Evolutionary conservation across 2,113 vertebrate genomes (phyloP).

Genomic region (Harpagus bidentatus): DNA sequence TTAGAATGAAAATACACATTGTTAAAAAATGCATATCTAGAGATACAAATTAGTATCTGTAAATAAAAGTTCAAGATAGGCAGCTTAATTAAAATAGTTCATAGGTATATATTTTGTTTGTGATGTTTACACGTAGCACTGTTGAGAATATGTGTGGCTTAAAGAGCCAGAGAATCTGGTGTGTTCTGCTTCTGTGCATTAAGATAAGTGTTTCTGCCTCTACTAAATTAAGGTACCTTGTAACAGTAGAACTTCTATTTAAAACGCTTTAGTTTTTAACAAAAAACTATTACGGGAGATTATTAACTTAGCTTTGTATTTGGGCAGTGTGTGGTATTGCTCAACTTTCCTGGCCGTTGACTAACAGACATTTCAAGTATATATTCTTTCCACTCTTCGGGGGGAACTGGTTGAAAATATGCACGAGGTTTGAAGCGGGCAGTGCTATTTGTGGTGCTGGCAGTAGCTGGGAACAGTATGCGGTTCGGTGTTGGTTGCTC

Average conservation of each 20-base stretch:
- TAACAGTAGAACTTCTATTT: not conserved
- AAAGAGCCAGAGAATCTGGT: not conserved
- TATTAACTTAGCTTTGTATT: not conserved
- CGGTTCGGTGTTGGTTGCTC: accelerated
- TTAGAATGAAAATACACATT: not conserved
- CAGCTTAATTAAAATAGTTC: not conserved
- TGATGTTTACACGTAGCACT: no score
- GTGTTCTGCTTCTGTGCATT: not conserved
- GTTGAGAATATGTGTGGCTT: no score
- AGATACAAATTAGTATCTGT: not conserved
- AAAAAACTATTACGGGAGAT: not conserved
- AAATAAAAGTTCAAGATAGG: not conserved
- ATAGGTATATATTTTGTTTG: not conserved
- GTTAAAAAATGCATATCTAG: not conserved
- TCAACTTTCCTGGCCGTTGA: not conserved
- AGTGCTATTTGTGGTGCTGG: no score
- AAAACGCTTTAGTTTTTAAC: not conserved
- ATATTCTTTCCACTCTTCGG: no score
- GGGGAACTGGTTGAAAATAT: not conserved
- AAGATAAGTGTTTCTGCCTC: not conserved
- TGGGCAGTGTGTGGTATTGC: not conserved
- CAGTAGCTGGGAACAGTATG: no score
- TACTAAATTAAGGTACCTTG: not conserved
- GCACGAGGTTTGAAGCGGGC: not conserved
- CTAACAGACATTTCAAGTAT: no score